phyloP scores from a whole-genome alignment of 2,113 vertebrate species.

The Bubalus kerabau region DNA sequence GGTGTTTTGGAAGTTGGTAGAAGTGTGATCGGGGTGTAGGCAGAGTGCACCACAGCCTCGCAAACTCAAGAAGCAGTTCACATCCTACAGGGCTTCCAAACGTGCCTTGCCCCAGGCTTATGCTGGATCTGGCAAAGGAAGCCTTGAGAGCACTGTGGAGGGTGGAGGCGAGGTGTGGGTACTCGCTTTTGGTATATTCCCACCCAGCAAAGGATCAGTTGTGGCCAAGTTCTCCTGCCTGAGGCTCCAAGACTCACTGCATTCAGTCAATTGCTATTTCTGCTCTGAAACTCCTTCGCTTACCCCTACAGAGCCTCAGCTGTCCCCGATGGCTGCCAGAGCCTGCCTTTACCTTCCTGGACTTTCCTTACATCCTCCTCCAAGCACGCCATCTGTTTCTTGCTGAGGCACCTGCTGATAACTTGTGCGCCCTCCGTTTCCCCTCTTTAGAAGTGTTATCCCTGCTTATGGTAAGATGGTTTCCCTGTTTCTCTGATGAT shows the following conservation, averaged over 20 bases:
- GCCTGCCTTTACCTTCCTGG: neutral
- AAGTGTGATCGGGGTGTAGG: neutral
- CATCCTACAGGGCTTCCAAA: neutral
- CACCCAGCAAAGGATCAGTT: fast-evolving
- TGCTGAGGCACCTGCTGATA: neutral
- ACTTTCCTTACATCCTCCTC: neutral
- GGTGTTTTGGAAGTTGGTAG: neutral
- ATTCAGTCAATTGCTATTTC: neutral
- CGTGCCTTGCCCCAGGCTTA: neutral
- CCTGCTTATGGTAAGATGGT: neutral
- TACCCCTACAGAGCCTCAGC: neutral
- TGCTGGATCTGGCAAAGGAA: neutral
- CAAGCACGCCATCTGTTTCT: neutral
- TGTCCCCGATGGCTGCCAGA: neutral
- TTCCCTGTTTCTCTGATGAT: neutral
- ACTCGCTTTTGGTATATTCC: neutral
- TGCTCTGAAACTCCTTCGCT: neutral
- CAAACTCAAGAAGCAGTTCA: neutral
- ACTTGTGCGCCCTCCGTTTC: neutral
- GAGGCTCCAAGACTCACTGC: neutral
- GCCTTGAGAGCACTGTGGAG: neutral
- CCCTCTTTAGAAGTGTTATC: neutral
- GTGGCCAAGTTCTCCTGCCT: neutral
- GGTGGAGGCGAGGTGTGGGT: neutral
- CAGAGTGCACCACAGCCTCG: neutral